Evolutionary conservation across 2,113 vertebrate species (phyloP), one percentile per base, ranked within the genome.

Genomic region (Lophochroa leadbeateri): DNA sequence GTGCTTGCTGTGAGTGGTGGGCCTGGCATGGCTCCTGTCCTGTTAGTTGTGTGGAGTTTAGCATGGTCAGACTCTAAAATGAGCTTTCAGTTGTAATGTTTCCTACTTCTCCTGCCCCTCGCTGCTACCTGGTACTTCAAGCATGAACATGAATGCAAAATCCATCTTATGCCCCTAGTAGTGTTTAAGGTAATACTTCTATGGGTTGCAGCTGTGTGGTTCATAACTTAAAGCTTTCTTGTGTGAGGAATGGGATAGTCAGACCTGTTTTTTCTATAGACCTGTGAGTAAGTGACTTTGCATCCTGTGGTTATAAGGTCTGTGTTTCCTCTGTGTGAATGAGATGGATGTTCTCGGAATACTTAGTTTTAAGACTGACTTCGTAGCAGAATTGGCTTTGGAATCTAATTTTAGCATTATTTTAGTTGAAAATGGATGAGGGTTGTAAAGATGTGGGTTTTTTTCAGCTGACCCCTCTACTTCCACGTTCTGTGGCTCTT

Each of bases 41-140:
- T 39, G 19, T 39, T 35, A 14, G 4, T 29, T 6, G 19, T 17
- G 4, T 4, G 4, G 14, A 35, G 11, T 28, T 53, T 4, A 47
- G 19, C 0, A 0, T 0, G 13, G 17, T 71, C 69, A 49, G 53
- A 16, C 5, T 47, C 5, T 20, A 5, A 44, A 15, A 15, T 29
- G 0, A 50, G 13, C 19, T 46, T 83, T 77, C 29, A 18, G 0
- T 50, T 6, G 2, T 39, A 13, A 10, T 0, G 0, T 1, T 83
- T 53, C 19, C 24, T 58, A 1, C 7, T 60, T 25, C 7, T 53
- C 21, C 23, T 78, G 35, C 33, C 20, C 15, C 9, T 88, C 14
- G 0, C 43, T 93, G 46, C 53, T 20, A 23, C 39, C 55, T 31
- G 37, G 6, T 11, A 52, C 8, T 43, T 17, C 13, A 43, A 60